Conservation (phyloP, 2,888 invertebrate species). For the Diachrysia chrysitis region DNA sequence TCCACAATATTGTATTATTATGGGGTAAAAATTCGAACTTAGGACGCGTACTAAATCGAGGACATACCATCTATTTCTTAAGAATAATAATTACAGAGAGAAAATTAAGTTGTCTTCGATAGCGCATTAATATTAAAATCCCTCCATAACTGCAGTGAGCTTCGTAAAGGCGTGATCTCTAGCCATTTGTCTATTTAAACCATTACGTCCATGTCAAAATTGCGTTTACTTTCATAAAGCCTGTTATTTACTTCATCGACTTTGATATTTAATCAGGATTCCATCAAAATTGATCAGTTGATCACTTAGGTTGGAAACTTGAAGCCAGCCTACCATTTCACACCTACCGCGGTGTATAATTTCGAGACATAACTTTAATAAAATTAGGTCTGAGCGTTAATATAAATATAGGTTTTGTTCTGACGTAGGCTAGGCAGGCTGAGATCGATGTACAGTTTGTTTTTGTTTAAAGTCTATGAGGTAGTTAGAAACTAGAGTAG, state of each 20-base stretch:
- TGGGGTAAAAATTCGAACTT: no score
- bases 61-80: neutral
- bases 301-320: conserved; percentile 26
- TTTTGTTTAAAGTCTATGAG: neutral
- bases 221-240: conserved; percentile 30
- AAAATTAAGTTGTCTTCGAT: conserved; percentile 1
- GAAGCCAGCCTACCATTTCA: conserved; percentile 44
- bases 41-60: no score
- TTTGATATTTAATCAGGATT: conserved; percentile 53
- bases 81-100: neutral
- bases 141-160: neutral
- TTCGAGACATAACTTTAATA: conserved; percentile 40
- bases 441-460: neutral
- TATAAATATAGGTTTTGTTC: conserved; percentile 44
- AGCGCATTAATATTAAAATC: neutral
- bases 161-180: neutral
- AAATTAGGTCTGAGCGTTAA: conserved; percentile 22
- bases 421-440: conserved; percentile 3
- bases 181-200: conserved; percentile 1
- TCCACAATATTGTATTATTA: no score
- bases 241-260: conserved; percentile 36
- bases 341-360: conserved; percentile 50
- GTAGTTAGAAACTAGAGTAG: neutral
- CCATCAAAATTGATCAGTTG: conserved; percentile 44
- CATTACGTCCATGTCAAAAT: conserved; percentile 17